These are phyloP conservation scores for Pedetes capensis DNA, from an alignment of 2,113 vertebrate species.

Conservation along the genomic window DNA sequence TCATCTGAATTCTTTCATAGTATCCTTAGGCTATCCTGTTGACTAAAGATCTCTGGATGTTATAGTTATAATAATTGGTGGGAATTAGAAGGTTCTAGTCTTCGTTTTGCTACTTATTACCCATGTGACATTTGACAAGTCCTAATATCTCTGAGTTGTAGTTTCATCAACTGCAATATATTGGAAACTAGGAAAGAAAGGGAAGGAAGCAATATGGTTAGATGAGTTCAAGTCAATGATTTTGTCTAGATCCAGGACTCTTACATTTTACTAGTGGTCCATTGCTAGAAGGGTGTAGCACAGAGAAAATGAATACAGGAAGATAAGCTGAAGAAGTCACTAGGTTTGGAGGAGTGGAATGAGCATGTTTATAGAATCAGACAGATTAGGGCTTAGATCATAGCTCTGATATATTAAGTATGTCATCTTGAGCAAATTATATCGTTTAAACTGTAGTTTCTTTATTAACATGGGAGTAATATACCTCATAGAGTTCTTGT, in stretches of 20 bases:
- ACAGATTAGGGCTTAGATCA: neutral
- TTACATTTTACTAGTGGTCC: neutral
- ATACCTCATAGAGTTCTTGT: neutral
- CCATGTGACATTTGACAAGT: neutral
- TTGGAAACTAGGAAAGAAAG: neutral
- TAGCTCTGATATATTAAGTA: neutral
- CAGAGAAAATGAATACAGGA: neutral
- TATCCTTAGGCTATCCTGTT: neutral
- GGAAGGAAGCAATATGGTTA: neutral
- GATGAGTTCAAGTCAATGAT: neutral
- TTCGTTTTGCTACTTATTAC: constrained; percentile 5
- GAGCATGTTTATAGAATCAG: neutral
- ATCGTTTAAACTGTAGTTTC: constrained; percentile 7
- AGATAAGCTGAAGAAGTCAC: constrained; percentile 1
- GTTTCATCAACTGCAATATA: constrained; percentile 1
- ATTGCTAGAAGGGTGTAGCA: neutral
- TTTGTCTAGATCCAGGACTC: neutral
- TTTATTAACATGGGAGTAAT: neutral
- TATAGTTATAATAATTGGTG: neutral
- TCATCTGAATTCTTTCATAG: neutral
- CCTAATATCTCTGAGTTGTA: constrained; percentile 43
- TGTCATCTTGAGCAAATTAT: neutral
- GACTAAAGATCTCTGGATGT: neutral
- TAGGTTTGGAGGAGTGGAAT: neutral
- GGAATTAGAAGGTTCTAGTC: constrained; percentile 21